Evolutionary conservation across 2,797 vertebrate species (phyloP), one percentile per base, ranked within the genome.

Genomic region (Coilia nasus): DNA sequence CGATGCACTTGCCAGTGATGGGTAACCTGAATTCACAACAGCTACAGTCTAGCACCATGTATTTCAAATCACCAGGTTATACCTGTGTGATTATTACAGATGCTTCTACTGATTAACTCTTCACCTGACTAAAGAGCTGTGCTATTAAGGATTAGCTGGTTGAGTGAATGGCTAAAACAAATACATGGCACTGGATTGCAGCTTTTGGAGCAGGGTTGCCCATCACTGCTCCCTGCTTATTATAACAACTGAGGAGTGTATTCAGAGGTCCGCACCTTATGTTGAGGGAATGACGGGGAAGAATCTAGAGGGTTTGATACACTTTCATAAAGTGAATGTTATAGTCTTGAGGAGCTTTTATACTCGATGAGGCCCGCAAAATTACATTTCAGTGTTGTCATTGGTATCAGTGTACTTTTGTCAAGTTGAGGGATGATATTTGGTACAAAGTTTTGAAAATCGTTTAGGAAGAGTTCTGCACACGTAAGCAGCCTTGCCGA

Each of bases 381-480:
- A 75, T 41, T 35, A 21, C 35, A 78, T 78, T 78, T 44, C 71
- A 78, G 31, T 78, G 71, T 44, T 78, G 67, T 75, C 67, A 75
- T 19, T 35, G 67, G 67, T 75, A 75, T 75, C 7, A 41, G 41
- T 78, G 35, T 78, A 41, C 17, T 35, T 78, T 78, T 78, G 71
- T 64, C 60, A 23, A 64, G 60, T 78, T n/a, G 31, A 44, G 19
- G 71, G 71, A 19, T 6, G 71, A 41, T 19, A 78, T 44, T 78
- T 44, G 71, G 71, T 78, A 78, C 71, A 21, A 78, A 9, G 71
- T 78, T 78, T 21, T 78, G 71, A 41, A 78, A 78, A 78, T 54
- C 35, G 44, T 5, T 19, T 78, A 28, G 7, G 21, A 64, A 12
- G 14, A 28, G 67, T 35, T 31, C 67, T 71, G 31, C 28, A 25